These are phyloP conservation scores for Cygnus buccinator DNA, from an alignment of 2,113 vertebrate genomes.

Conservation along the genomic window DNA sequence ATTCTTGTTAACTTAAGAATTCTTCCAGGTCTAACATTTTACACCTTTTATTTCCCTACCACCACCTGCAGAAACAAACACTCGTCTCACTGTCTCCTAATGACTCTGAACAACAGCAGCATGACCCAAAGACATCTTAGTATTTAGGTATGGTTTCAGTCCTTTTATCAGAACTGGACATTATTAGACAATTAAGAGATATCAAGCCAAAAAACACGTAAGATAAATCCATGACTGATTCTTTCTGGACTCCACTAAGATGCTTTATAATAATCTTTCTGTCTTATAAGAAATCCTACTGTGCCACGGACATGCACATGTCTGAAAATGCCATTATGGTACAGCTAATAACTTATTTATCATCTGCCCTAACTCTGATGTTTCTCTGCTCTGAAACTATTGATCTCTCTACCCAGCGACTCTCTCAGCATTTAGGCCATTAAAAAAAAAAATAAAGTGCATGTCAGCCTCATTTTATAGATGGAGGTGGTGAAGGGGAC, in stretches of 20 bases:
- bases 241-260: neutral
- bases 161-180: neutral
- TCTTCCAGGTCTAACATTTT: neutral
- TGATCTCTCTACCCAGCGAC: neutral
- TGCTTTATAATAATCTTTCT: neutral
- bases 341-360: neutral
- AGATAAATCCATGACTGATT: neutral
- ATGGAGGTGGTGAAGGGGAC: neutral
- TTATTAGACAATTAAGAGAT: neutral
- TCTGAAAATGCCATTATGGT: neutral
- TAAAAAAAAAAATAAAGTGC: neutral
- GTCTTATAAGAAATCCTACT: neutral
- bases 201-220: neutral
- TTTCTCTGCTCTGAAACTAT: neutral
- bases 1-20: neutral
- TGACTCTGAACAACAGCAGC: neutral
- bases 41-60: neutral
- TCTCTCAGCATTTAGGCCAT: neutral
- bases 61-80: neutral
- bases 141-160: neutral
- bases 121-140: neutral
- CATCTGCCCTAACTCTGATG: neutral
- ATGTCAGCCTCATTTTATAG: neutral
- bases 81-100: neutral
- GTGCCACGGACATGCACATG: neutral